Conservation (phyloP, 2,113 vertebrate genomes). For the Apaloderma vittatum region DNA sequence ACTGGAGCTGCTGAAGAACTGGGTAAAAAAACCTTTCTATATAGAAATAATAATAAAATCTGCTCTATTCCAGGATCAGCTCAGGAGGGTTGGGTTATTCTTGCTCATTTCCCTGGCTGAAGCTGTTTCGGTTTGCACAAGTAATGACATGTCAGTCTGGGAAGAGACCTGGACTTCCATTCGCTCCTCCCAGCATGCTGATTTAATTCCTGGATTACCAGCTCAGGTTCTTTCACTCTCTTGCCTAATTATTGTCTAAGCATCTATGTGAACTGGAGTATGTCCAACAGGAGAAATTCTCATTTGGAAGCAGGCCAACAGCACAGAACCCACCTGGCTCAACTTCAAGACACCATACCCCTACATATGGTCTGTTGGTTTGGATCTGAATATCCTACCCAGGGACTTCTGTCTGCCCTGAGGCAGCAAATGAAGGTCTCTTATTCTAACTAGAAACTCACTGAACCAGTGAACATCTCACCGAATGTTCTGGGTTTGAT, state of each 20-base stretch:
- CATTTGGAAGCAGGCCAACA: not conserved
- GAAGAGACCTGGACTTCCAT: not conserved
- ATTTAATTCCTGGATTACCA: not conserved
- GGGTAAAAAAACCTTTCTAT: not conserved
- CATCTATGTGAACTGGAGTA: not conserved
- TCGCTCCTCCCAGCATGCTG: not conserved
- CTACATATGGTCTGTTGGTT: not conserved
- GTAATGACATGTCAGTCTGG: not conserved
- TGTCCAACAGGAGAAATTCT: not conserved
- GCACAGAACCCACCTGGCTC: not conserved
- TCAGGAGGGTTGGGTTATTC: not conserved
- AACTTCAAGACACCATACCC: not conserved
- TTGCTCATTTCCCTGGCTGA: not conserved
- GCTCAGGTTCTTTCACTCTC: not conserved
- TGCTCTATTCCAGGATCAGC: not conserved
- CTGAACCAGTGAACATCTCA: not conserved
- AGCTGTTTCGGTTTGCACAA: not conserved
- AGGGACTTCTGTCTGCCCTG: not conserved
- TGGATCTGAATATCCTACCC: not conserved
- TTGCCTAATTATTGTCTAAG: not conserved
- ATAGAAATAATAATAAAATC: not conserved
- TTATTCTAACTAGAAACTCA: not conserved
- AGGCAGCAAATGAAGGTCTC: not conserved
- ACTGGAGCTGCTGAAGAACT: not conserved
- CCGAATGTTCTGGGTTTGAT: not conserved